A percentile compares a stretch with the other conserved stretches of the same genome.
Evolutionary conservation across 2,113 vertebrate species (phyloP).

Genomic region (Lagopus muta): DNA sequence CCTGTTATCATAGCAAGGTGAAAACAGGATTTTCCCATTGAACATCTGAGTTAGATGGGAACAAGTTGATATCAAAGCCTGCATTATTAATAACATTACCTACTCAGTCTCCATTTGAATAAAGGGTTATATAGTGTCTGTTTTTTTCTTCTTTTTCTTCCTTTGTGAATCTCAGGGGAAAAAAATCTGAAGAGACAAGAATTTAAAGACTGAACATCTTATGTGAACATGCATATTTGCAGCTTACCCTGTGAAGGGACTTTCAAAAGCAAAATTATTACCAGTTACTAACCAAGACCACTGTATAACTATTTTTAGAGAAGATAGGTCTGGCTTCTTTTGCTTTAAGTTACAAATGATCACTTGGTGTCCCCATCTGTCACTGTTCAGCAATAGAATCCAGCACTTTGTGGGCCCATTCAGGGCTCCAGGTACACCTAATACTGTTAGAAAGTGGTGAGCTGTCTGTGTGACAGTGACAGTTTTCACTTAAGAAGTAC

Average conservation of each 20-base stretch:
- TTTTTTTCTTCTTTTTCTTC: background rate
- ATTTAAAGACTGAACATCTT: background rate
- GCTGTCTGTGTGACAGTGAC: conserved; percentile 34
- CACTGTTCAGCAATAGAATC: background rate
- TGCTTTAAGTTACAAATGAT: background rate
- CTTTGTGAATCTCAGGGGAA: background rate
- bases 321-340: background rate
- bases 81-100: conserved; percentile 55
- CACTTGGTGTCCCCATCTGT: conserved; percentile 12
- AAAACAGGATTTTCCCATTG: background rate
- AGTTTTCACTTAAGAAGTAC: background rate
- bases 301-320: background rate
- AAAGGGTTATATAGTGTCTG: background rate
- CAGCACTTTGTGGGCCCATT: background rate
- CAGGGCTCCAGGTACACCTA: background rate
- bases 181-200: background rate
- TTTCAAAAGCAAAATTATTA: background rate
- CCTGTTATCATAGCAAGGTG: background rate
- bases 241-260: background rate
- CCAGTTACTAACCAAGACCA: background rate
- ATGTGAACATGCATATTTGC: background rate
- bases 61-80: conserved; percentile 12
- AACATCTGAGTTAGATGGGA: conserved; percentile 33
- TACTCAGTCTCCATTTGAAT: conserved; percentile 51
- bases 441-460: background rate